These are phyloP conservation scores for Pelodytes ibericus DNA, from an alignment of 2,797 vertebrate genomes.

Conservation along the genomic window DNA sequence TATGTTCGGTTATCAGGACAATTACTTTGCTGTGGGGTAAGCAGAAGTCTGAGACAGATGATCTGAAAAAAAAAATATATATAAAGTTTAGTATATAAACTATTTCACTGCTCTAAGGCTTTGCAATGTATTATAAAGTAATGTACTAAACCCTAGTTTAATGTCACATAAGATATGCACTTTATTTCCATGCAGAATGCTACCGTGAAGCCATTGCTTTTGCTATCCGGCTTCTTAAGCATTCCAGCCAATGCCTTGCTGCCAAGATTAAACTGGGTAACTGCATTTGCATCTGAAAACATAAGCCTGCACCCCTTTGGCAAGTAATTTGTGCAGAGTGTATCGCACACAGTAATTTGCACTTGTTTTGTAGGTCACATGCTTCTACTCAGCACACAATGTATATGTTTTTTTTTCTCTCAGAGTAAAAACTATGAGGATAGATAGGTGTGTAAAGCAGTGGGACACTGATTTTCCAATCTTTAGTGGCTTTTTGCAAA, in stretches of 20 bases:
- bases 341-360: background rate
- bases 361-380: background rate
- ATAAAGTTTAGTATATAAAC: slow-evolving; percentile 38
- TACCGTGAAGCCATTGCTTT: slow-evolving; percentile 24
- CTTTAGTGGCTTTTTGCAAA: no score
- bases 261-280: background rate
- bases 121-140: slow-evolving; percentile 27
- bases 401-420: no score
- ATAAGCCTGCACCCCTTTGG: background rate
- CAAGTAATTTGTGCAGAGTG: background rate
- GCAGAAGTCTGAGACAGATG: slow-evolving; percentile 39
- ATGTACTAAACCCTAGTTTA: slow-evolving; percentile 24
- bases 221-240: background rate
- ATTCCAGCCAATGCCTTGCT: background rate
- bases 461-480: no score
- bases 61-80: slow-evolving; percentile 34
- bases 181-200: slow-evolving; percentile 15
- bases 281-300: background rate
- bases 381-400: background rate
- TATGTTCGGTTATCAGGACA: slow-evolving; percentile 49
- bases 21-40: slow-evolving; percentile 48
- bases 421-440: no score
- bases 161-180: slow-evolving; percentile 35
- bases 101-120: slow-evolving; percentile 27
- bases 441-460: no score